phyloP scores from a whole-genome alignment of 2,888 invertebrate species.

The Chalcosyrphus nemorum region DNA sequence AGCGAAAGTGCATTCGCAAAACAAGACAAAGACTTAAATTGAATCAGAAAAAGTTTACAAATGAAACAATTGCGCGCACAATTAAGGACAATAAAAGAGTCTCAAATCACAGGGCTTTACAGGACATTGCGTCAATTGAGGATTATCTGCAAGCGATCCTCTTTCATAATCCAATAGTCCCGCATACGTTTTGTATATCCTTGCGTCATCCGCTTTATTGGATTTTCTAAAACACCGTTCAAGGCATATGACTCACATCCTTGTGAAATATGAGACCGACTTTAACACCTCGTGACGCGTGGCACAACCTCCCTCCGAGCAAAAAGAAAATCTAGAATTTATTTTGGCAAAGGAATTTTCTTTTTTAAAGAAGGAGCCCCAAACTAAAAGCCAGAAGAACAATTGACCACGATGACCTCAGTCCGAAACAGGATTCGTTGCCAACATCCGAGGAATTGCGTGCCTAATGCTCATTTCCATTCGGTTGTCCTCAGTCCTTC shows the following conservation, averaged over 20 bases:
- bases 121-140: background rate
- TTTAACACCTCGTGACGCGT: constrained; percentile 15
- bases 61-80: background rate
- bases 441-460: constrained; percentile 38
- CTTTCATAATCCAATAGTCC: background rate
- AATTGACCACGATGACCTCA: constrained; percentile 41
- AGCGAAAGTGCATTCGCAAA: background rate
- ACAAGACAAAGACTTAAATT: constrained; percentile 16
- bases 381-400: background rate
- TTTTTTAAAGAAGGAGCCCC: too few relatives aligned
- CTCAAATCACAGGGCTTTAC: too few relatives aligned
- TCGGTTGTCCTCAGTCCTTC: constrained; percentile 26
- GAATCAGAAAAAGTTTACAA: constrained; percentile 7
- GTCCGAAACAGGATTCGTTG: constrained; percentile 3
- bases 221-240: background rate
- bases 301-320: background rate
- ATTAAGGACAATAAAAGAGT: background rate
- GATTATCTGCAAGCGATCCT: background rate
- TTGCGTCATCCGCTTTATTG: background rate
- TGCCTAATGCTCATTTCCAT: constrained; percentile 43
- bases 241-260: constrained; percentile 4
- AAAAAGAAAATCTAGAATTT: background rate
- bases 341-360: background rate
- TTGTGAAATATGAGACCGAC: constrained; percentile 16
- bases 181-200: background rate